Percentiles rank a stretch among this genome's conserved stretches.
Evolutionary conservation across 2,113 vertebrate genomes (phyloP).

Genomic region (Ranitomeya variabilis): DNA sequence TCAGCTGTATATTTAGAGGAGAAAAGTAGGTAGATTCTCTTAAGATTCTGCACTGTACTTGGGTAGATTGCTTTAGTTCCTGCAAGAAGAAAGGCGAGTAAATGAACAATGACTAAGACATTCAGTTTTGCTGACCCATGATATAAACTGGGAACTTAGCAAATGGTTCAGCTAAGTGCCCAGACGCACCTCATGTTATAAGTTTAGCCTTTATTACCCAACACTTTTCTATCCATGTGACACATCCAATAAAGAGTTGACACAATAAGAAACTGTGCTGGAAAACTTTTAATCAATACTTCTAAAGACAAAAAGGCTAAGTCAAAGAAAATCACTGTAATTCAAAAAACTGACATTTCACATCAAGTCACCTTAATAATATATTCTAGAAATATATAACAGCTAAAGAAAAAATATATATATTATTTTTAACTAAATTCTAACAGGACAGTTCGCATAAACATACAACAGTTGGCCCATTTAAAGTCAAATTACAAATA

Average conservation of each 20-base stretch:
- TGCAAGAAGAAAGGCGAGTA: slow-evolving; percentile 27
- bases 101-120: slow-evolving; percentile 53
- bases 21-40: slow-evolving; percentile 71
- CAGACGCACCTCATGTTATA: slow-evolving; percentile 11
- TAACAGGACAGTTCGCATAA: slow-evolving; percentile 66
- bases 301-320: background rate
- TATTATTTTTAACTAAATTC: background rate
- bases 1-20: slow-evolving; percentile 71
- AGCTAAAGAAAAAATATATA: slow-evolving; percentile 10
- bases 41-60: slow-evolving; percentile 61
- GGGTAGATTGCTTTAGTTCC: slow-evolving; percentile 37
- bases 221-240: slow-evolving; percentile 21
- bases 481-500: slow-evolving; percentile 96
- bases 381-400: background rate
- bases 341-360: background rate
- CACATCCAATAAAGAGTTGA: slow-evolving; percentile 18
- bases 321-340: background rate
- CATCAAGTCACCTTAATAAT: background rate
- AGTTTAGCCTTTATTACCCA: slow-evolving; percentile 46
- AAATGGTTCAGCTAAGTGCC: slow-evolving; percentile 26
- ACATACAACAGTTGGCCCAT: slow-evolving; percentile 90
- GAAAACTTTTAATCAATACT: background rate
- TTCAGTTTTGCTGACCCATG: slow-evolving; percentile 55
- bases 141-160: slow-evolving; percentile 32
- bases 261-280: background rate